Conservation (phyloP, 2,888 invertebrate species). For the Cheilosia soror region DNA sequence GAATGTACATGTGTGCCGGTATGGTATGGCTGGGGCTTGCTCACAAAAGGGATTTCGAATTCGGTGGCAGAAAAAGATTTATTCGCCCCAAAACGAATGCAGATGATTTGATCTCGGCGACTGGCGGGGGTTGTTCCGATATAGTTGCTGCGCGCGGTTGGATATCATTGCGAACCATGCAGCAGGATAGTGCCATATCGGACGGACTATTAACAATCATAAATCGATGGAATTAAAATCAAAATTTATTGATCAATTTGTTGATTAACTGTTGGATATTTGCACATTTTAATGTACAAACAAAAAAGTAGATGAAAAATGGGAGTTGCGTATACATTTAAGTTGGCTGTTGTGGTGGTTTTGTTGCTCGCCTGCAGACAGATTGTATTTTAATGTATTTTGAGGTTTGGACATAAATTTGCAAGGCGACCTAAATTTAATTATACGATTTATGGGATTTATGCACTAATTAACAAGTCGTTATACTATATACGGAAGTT, state of each 20-base stretch:
- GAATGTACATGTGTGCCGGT: constrained; percentile 17
- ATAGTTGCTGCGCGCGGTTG: neutral
- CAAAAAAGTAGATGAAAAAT: neutral
- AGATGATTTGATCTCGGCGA: constrained; percentile 71
- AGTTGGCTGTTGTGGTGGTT: neutral
- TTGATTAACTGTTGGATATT: constrained; percentile 73
- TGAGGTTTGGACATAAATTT: constrained; percentile 45
- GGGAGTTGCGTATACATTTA: neutral
- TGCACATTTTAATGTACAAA: constrained; percentile 70
- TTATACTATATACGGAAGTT: neutral
- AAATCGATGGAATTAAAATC: constrained; percentile 76
- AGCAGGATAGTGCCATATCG: constrained; percentile 21
- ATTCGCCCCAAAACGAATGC: constrained; percentile 68
- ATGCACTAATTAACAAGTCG: constrained; percentile 23
- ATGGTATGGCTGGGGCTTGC: neutral
- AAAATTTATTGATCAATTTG: constrained; percentile 75
- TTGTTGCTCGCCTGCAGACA: constrained; percentile 40
- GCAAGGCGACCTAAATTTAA: constrained; percentile 35
- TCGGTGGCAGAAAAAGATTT: constrained; percentile 72
- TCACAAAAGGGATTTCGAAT: constrained; percentile 72
- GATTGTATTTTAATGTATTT: constrained; percentile 72
- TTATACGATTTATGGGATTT: constrained; percentile 20
- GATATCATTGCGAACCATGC: neutral
- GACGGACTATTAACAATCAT: constrained; percentile 73
- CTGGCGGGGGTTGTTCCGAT: constrained; percentile 3